phyloP scores from a whole-genome alignment of 2,888 invertebrate genomes.

The Dynastes maya region DNA sequence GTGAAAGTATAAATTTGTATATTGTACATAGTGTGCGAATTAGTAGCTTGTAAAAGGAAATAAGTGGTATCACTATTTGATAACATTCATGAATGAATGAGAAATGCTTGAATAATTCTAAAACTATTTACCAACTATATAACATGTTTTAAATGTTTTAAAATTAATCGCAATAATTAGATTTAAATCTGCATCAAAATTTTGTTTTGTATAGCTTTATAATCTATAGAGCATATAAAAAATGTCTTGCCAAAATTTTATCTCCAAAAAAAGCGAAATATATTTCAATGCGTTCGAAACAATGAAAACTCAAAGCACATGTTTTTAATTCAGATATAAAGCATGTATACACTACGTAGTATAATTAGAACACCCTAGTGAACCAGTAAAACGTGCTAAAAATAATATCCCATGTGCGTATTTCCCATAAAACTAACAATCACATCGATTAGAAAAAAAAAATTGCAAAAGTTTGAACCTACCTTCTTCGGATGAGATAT shows the following conservation, averaged over 20 bases:
- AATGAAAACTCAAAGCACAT: constrained; percentile 30
- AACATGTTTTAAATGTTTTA: no score
- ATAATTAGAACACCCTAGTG: constrained; percentile 47
- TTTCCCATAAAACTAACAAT: constrained; percentile 5
- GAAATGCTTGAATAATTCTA: not conserved
- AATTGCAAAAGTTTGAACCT: not conserved
- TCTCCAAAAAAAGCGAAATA: not conserved
- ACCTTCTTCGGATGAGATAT: constrained; percentile 6
- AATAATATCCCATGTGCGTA: constrained; percentile 30
- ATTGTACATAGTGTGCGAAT: not conserved
- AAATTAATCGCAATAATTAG: no score
- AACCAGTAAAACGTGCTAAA: constrained; percentile 41
- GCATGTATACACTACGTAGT: constrained; percentile 22
- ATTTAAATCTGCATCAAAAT: no score
- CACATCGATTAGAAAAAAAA: constrained; percentile 7
- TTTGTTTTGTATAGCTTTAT: no score
- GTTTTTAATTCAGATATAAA: constrained; percentile 38
- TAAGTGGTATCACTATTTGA: not conserved
- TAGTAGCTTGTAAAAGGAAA: constrained; percentile 13
- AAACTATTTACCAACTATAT: no score
- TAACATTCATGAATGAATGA: not conserved
- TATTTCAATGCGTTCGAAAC: constrained; percentile 14
- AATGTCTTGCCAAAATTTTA: not conserved
- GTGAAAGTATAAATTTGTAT: no score
- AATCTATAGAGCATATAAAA: no score